These are phyloP conservation scores for Redunca redunca DNA, from an alignment of 2,113 vertebrate genomes.

Conservation along the genomic window DNA sequence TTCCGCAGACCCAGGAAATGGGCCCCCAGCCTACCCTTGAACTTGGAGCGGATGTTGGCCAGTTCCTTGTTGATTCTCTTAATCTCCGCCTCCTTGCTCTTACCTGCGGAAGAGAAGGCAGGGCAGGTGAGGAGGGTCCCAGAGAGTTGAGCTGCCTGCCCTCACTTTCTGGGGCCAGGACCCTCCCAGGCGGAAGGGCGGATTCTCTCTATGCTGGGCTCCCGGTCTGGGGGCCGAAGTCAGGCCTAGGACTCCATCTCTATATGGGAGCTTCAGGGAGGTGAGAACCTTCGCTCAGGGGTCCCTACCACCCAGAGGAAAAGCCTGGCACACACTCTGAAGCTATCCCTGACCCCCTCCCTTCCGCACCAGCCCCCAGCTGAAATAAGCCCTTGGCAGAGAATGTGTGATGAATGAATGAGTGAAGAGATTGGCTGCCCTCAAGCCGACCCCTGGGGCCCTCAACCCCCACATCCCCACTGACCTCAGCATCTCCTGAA, in stretches of 20 bases:
- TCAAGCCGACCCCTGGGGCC: background rate
- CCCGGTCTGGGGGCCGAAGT: background rate
- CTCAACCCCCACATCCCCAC: background rate
- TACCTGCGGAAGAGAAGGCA: slow-evolving; percentile 78
- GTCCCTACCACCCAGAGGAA: background rate
- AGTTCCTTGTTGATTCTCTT: slow-evolving; percentile 96
- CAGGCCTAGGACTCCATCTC: background rate
- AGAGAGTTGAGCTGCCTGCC: background rate
- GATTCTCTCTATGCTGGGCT: background rate
- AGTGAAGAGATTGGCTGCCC: no score
- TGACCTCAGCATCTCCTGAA: background rate
- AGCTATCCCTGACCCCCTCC: background rate
- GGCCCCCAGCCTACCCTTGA: slow-evolving; percentile 80
- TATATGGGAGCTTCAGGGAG: background rate
- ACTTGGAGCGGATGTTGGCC: slow-evolving; percentile 95
- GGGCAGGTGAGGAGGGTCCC: background rate
- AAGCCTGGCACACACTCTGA: background rate
- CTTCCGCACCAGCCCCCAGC: background rate
- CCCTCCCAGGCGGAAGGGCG: background rate
- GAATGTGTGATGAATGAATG: background rate
- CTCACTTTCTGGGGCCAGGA: background rate
- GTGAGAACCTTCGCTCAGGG: rapidly evolving
- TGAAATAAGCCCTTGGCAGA: background rate
- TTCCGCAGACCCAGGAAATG: background rate
- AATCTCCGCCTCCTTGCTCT: slow-evolving; percentile 96